These are phyloP conservation scores for Stercorarius parasiticus DNA, from an alignment of 2,113 vertebrate genomes.

Conservation along the genomic window DNA sequence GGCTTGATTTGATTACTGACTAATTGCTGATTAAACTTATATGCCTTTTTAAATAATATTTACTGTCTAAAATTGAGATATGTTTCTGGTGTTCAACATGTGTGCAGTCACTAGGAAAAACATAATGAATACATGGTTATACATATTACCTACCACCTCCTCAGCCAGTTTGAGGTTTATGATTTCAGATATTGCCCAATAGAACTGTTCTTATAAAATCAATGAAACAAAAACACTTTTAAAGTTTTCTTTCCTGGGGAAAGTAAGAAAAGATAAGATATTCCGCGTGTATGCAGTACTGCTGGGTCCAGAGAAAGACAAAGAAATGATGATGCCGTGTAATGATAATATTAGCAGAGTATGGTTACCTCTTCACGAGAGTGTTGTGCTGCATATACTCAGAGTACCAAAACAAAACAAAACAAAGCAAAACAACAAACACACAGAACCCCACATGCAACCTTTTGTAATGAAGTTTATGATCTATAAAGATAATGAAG, in stretches of 20 bases:
- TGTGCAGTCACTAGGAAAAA: neutral
- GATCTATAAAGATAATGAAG: neutral
- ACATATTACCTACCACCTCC: neutral
- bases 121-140: neutral
- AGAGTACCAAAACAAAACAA: neutral
- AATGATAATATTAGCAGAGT: neutral
- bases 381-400: neutral
- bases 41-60: neutral
- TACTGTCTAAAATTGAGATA: neutral
- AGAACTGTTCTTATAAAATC: neutral
- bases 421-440: neutral
- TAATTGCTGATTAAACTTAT: neutral
- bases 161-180: neutral
- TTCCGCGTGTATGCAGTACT: neutral
- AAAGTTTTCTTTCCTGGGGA: accelerated
- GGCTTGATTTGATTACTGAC: neutral
- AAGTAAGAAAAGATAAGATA: neutral
- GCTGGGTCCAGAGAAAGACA: neutral
- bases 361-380: neutral
- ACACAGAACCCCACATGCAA: neutral
- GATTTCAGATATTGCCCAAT: neutral
- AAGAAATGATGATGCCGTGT: accelerated
- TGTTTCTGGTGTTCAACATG: neutral
- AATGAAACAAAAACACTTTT: neutral
- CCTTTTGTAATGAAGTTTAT: neutral